Conservation (phyloP, 2,797 vertebrate species). For the Enteromius viviparus region DNA sequence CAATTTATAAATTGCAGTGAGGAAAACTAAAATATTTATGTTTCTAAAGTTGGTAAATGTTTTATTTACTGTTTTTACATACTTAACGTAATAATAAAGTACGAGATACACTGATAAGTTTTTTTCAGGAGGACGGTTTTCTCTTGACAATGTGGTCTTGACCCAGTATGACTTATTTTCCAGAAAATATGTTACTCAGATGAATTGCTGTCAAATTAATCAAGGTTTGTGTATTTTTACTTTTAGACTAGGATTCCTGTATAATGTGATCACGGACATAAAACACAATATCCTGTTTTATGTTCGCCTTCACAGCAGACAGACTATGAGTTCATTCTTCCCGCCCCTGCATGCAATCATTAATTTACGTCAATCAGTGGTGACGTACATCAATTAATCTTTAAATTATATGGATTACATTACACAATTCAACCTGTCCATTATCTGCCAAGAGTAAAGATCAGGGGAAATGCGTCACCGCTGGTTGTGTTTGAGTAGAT, state of each 20-base stretch:
- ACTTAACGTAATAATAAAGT: neutral
- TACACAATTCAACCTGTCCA: constrained; percentile 24
- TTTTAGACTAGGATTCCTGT: constrained; percentile 5
- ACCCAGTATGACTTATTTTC: neutral
- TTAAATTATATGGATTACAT: constrained; percentile 28
- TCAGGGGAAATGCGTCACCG: constrained; percentile 18
- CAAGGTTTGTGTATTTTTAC: neutral
- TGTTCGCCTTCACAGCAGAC: neutral
- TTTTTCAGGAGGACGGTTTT: neutral
- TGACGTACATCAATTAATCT: constrained; percentile 25
- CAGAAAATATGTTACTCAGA: neutral
- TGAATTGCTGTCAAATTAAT: neutral
- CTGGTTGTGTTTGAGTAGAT: constrained; percentile 28
- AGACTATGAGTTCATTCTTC: constrained; percentile 20
- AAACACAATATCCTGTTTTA: constrained; percentile 10
- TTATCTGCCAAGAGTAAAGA: constrained; percentile 14
- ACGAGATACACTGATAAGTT: neutral
- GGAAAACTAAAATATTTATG: neutral
- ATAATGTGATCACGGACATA: neutral
- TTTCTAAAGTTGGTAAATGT: neutral
- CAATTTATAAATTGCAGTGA: neutral
- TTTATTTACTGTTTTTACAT: neutral
- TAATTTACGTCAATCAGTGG: constrained; percentile 3
- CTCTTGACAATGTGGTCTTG: neutral
- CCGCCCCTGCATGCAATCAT: constrained; percentile 26